Percentiles rank a stretch among this genome's conserved stretches.
These are phyloP conservation scores for Anguilla megastoma DNA, from an alignment of 2,797 vertebrate species.

Conservation along the genomic window DNA sequence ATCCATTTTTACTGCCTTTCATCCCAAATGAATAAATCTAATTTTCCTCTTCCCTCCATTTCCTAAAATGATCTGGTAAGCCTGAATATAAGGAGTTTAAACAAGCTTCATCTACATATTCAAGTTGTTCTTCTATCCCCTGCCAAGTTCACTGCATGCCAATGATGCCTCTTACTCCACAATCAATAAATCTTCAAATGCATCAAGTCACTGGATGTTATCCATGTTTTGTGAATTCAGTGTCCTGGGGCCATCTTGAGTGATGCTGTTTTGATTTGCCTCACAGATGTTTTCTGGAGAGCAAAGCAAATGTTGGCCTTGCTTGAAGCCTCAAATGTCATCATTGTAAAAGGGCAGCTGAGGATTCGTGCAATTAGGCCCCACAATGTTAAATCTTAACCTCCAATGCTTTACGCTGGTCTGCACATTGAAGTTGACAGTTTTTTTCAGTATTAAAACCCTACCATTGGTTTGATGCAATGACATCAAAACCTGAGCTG, in stretches of 20 bases:
- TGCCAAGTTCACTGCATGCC: neutral
- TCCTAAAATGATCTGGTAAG: neutral
- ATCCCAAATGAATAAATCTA: neutral
- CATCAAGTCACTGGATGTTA: neutral
- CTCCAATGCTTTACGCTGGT: neutral
- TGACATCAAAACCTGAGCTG: neutral
- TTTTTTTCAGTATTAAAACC: neutral
- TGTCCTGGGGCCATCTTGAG: constrained; percentile 13
- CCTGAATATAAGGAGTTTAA: constrained; percentile 4
- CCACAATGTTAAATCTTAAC: neutral
- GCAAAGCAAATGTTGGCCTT: constrained; percentile 17
- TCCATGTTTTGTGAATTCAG: constrained; percentile 8
- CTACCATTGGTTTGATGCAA: neutral
- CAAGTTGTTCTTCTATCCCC: neutral
- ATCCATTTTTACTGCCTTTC: neutral
- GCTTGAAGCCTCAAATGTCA: neutral
- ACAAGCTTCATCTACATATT: constrained; percentile 13
- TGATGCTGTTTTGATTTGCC: constrained; percentile 30
- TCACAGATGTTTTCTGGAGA: constrained; percentile 20
- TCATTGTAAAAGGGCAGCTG: constrained; percentile 1
- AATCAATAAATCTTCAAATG: constrained; percentile 29
- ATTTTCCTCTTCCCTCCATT: neutral
- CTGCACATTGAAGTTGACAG: neutral
- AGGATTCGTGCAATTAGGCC: neutral
- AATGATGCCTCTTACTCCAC: constrained; percentile 9